A percentile compares a stretch with the other conserved stretches of the same genome.
phyloP scores from a whole-genome alignment of 2,797 vertebrate species.

The Gila robusta region DNA sequence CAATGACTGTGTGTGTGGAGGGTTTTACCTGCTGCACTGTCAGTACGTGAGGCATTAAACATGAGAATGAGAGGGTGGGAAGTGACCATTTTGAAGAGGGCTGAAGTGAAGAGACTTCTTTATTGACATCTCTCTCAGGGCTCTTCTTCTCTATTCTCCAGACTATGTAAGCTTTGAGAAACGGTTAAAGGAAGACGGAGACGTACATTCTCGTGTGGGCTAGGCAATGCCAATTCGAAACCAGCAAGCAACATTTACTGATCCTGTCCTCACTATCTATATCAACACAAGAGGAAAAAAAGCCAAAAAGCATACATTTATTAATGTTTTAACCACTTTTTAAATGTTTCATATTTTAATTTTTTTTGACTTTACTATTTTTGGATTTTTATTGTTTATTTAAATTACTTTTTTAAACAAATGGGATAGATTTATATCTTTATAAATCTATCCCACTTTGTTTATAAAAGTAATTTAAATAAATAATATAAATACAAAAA shows the following conservation, averaged over 20 bases:
- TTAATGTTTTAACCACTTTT: too few species aligned
- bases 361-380: too few species aligned
- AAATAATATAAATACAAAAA: neutral
- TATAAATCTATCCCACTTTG: too few species aligned
- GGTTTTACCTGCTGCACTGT: slow-evolving; percentile 47
- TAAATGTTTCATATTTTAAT: too few species aligned
- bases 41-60: neutral
- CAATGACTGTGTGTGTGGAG: slow-evolving; percentile 20
- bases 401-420: too few species aligned
- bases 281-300: neutral
- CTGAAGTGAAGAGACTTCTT: neutral
- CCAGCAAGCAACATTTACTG: neutral
- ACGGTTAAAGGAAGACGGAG: neutral
- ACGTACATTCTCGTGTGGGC: neutral
- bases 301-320: neutral
- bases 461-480: neutral
- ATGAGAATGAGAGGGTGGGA: slow-evolving; percentile 20
- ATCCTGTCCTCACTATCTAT: neutral
- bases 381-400: too few species aligned
- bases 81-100: slow-evolving; percentile 5
- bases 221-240: neutral
- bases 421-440: too few species aligned
- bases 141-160: neutral
- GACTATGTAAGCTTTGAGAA: neutral
- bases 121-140: slow-evolving; percentile 20